These are phyloP conservation scores for Agriotes lineatus DNA, from an alignment of 2,888 invertebrate species.

Conservation along the genomic window DNA sequence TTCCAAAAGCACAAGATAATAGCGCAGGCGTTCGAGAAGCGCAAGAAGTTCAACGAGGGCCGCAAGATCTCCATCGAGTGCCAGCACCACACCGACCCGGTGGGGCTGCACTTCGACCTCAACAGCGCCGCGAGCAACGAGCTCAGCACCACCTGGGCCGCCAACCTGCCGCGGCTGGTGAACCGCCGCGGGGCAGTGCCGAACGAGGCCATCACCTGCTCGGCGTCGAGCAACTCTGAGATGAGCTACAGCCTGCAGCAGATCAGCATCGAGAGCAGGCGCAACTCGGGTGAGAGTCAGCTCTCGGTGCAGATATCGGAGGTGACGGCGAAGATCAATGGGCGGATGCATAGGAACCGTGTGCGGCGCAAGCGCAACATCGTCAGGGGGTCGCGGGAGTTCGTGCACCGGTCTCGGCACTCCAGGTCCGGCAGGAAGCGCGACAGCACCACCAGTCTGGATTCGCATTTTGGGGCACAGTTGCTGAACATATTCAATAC, in stretches of 20 bases:
- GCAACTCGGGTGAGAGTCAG: conserved; percentile 91
- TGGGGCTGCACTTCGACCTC: conserved; percentile 81
- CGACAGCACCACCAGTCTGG: conserved; percentile 82
- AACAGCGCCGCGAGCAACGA: conserved; percentile 84
- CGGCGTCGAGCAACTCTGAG: conserved; percentile 71
- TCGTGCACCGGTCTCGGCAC: conserved; percentile 39
- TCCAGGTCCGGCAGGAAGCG: conserved; percentile 50
- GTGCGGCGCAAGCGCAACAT: conserved; percentile 53
- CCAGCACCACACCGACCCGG: conserved; percentile 91
- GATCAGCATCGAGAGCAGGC: conserved; percentile 87
- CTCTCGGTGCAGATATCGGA: conserved; percentile 87
- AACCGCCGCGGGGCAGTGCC: conserved; percentile 86
- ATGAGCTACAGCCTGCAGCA: conserved; percentile 83
- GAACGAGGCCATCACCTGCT: conserved; percentile 68
- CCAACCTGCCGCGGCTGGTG: conserved; percentile 88
- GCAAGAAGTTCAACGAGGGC: conserved; percentile 85
- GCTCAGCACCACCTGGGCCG: conserved; percentile 92
- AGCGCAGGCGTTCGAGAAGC: conserved; percentile 89
- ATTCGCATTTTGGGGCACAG: conserved; percentile 82
- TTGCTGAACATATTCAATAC: conserved; percentile 73
- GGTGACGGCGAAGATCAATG: conserved; percentile 79
- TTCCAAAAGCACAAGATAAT: conserved; percentile 90
- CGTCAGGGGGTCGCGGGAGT: conserved; percentile 55
- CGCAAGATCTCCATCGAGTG: conserved; percentile 90
- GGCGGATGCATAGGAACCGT: conserved; percentile 48